Conservation (phyloP, 2,113 vertebrate genomes). For the Cepphus grylle region DNA sequence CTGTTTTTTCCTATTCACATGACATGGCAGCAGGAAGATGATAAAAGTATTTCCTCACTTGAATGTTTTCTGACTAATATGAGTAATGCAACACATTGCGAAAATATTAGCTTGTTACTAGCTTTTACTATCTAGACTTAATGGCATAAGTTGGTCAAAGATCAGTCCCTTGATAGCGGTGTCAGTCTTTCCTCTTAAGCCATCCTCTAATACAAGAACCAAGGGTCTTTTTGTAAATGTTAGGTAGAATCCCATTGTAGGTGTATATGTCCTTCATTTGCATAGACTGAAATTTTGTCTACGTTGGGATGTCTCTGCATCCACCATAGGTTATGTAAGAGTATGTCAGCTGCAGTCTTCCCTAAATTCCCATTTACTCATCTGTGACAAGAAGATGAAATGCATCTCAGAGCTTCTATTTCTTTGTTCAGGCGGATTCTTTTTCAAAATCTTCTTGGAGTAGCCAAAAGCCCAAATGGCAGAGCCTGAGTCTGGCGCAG, state of each 20-base stretch:
- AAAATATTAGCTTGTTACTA: not conserved
- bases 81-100: not conserved
- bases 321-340: not conserved
- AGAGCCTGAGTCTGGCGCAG: not conserved
- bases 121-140: not conserved
- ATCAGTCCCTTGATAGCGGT: not conserved
- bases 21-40: not conserved
- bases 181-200: not conserved
- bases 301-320: not conserved
- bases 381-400: not conserved
- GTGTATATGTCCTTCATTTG: not conserved
- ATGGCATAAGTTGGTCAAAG: not conserved
- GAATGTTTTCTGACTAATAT: not conserved
- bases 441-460: not conserved
- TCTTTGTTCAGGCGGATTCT: not conserved
- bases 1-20: not conserved
- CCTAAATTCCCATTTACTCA: not conserved
- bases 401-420: not conserved
- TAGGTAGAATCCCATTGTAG: not conserved
- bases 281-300: not conserved
- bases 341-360: not conserved
- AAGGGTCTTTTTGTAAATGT: not conserved
- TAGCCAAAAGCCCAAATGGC: not conserved
- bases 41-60: not conserved
- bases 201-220: not conserved